These are phyloP conservation scores for Amyelois transitella DNA, from an alignment of 1,140 invertebrate genomes.

Conservation along the genomic window DNA sequence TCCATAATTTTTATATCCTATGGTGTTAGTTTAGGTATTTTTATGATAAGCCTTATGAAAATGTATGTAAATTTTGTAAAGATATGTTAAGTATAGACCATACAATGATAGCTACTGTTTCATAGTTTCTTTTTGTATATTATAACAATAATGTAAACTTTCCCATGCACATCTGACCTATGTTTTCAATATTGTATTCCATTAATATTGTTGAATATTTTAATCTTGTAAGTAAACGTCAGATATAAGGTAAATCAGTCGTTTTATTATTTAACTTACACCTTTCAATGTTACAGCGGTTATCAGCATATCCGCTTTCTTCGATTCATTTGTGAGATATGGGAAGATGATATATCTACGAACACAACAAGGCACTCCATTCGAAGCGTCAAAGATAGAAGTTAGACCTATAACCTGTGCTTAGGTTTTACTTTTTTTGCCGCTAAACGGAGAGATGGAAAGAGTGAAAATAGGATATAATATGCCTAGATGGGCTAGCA, in stretches of 20 bases:
- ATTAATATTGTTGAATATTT: conserved; percentile 40
- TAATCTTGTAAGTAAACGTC: conserved; percentile 56
- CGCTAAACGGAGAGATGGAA: no score
- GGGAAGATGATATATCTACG: no score
- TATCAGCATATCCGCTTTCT: no score
- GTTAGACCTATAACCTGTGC: no score
- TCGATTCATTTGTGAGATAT: no score
- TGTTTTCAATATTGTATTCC: conserved; percentile 17
- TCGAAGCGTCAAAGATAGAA: no score
- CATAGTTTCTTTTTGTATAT: conserved; percentile 44
- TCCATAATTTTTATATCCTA: conserved; percentile 54
- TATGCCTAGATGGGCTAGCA: no score
- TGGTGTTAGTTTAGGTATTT: conserved; percentile 39
- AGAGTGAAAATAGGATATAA: no score
- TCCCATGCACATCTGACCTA: conserved; percentile 28
- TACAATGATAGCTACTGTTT: conserved; percentile 6
- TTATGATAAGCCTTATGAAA: conserved; percentile 25
- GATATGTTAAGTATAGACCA: conserved; percentile 13
- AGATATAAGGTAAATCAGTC: conserved; percentile 30
- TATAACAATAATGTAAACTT: conserved; percentile 21
- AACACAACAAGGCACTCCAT: no score
- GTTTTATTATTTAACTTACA: conserved; percentile 15
- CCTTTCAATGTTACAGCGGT: neutral
- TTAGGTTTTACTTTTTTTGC: no score
- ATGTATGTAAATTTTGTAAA: conserved; percentile 54